Percentiles rank a stretch among this genome's conserved stretches.
phyloP scores from a whole-genome alignment of 1,140 invertebrate species.

The Euglossa dilemma region DNA sequence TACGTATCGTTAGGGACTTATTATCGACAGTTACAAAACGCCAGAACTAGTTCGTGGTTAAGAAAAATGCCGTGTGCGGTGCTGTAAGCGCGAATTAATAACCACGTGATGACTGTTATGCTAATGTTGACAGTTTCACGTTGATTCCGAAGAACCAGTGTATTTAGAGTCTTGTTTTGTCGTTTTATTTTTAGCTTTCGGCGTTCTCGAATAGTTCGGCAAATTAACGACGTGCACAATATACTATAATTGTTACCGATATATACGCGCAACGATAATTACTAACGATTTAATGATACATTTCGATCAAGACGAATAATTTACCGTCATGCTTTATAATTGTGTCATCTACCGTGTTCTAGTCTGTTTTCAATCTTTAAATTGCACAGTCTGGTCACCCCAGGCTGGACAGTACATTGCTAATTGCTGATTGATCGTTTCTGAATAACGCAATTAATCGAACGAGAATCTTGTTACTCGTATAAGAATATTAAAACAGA shows the following conservation, averaged over 20 bases:
- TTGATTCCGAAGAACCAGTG: no score
- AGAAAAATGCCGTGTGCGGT: no score
- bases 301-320: conserved; percentile 66
- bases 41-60: no score
- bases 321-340: conserved; percentile 66
- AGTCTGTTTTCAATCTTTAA: conserved; percentile 65
- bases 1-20: no score
- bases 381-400: conserved; percentile 44
- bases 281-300: conserved; percentile 32
- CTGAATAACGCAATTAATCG: conserved; percentile 78
- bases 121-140: no score
- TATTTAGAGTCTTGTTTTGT: no score
- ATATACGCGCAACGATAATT: neutral
- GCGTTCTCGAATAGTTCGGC: no score
- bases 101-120: no score
- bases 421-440: conserved; percentile 78
- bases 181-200: no score
- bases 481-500: neutral
- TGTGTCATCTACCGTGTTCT: conserved; percentile 55
- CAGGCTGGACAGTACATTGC: conserved; percentile 66
- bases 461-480: conserved; percentile 40
- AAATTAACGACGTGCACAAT: no score
- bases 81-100: no score
- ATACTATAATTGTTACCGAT: neutral
- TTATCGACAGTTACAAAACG: no score